Conservation (phyloP, 2,113 vertebrate genomes). For the Craseonycteris thonglongyai region DNA sequence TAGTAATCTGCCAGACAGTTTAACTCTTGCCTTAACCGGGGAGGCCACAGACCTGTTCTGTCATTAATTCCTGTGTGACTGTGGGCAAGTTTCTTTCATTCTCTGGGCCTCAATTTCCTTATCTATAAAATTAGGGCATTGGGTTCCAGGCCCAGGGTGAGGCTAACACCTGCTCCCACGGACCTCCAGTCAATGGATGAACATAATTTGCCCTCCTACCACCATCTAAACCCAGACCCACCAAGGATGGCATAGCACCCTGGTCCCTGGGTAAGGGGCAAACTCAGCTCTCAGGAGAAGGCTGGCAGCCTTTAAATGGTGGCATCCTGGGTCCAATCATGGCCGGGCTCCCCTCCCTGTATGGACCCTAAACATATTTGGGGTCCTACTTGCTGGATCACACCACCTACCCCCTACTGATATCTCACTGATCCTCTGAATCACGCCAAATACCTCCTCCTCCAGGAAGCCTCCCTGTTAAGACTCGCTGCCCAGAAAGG, state of each 20-base stretch:
- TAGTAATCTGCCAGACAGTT: neutral
- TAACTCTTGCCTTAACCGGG: neutral
- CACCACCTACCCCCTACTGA: neutral
- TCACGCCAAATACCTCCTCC: neutral
- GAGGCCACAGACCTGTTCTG: neutral
- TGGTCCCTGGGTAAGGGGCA: neutral
- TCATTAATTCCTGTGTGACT: neutral
- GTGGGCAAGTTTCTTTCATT: neutral
- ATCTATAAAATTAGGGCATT: neutral
- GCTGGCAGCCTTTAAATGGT: neutral
- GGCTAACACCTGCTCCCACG: neutral
- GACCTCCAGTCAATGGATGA: neutral
- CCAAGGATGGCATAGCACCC: neutral
- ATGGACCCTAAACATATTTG: neutral
- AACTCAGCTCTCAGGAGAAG: neutral
- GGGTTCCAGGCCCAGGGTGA: neutral
- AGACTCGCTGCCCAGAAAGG: neutral
- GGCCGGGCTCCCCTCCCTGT: neutral
- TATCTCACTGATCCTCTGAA: neutral
- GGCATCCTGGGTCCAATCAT: too few species aligned
- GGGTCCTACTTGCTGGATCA: neutral
- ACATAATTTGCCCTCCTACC: neutral
- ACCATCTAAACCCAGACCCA: neutral
- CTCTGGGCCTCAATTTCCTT: neutral
- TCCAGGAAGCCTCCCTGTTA: neutral